A percentile compares a stretch with the other conserved stretches of the same genome.
Evolutionary conservation across 1,140 invertebrate species (phyloP).

Genomic region (Steinernema khuongi): DNA sequence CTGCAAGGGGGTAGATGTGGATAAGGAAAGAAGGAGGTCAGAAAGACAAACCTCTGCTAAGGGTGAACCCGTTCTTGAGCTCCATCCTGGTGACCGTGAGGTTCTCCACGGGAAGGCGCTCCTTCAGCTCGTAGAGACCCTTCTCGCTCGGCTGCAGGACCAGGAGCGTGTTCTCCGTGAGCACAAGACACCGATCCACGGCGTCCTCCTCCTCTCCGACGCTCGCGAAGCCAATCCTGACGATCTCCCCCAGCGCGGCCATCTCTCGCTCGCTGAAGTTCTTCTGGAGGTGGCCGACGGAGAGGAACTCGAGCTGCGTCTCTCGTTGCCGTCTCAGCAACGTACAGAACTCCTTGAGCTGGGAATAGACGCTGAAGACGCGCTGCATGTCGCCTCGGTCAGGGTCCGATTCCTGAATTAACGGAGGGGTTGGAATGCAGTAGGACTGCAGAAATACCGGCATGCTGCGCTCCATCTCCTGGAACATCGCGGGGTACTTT

Average conservation of each 20-base stretch:
- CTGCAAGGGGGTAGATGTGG: not conserved
- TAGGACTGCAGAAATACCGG: constrained; percentile 62
- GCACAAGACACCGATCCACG: not conserved
- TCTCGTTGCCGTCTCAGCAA: constrained; percentile 85
- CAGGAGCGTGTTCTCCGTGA: constrained; percentile 1
- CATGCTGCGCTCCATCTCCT: constrained; percentile 87
- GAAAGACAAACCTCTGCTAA: not conserved
- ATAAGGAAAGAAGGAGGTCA: not conserved
- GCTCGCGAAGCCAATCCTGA: constrained; percentile 71
- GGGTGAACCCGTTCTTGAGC: not conserved
- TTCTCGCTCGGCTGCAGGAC: not conserved
- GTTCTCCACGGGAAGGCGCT: not conserved
- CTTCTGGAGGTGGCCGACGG: constrained; percentile 75
- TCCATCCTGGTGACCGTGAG: not conserved
- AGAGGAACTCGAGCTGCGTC: constrained; percentile 86
- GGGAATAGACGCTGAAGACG: constrained; percentile 84
- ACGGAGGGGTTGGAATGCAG: constrained; percentile 19
- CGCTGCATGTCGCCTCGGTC: constrained; percentile 92
- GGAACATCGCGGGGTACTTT: constrained; percentile 77
- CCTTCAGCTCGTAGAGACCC: not conserved
- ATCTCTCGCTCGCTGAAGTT: constrained; percentile 59
- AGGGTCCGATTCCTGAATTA: constrained; percentile 74
- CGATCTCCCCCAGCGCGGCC: constrained; percentile 61
- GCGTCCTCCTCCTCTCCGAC: constrained; percentile 66
- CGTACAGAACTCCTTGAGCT: constrained; percentile 74